Evolutionary conservation across 1,140 invertebrate species (phyloP), one percentile per base, ranked within the genome.

Genomic region (Palaemon carinicauda): DNA sequence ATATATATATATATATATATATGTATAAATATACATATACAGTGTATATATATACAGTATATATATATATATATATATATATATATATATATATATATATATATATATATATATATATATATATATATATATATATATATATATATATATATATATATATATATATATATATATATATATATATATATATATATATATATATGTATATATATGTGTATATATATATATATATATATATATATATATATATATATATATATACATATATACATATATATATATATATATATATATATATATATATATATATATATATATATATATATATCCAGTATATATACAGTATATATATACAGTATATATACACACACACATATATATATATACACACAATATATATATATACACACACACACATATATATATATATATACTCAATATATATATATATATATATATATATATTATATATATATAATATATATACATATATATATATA

Each of bases 361-460:
- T 69, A 29, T 24, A 24, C 14, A 21, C 24, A 19, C 27, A 21
- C 2, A 1, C 24, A 71, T 14, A 21, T 29, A 71, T n/a, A 24
- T 71, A 71, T 24, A 24, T 71, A 71, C 24, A 27, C 24, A 3
- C 24, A 24, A 31, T 71, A 71, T 71, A 29, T 24, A 71, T 71
- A 71, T 71, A 71, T 71, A 71, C 5, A 27, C 12, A 71, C 5
- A 3, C 2, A 27, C 5, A 71, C 5, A 71, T 71, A 71, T 71
- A 71, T 71, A 27, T 24, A 71, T 71, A 24, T 71, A n/a, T 71
- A 71, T 71, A 27, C 24, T 4, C 31, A 73, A 73, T 73, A 73
- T 73, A 73, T 73, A 73, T 73, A 33, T 73, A 73, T 73, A 73
- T 73, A 73, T 73, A 73, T 73, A 73, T 73, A 73, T 73, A 73